Base-by-base conservation (phyloP, 1,140 invertebrate genomes). In the Catajapyx aquilonaris region DNA sequence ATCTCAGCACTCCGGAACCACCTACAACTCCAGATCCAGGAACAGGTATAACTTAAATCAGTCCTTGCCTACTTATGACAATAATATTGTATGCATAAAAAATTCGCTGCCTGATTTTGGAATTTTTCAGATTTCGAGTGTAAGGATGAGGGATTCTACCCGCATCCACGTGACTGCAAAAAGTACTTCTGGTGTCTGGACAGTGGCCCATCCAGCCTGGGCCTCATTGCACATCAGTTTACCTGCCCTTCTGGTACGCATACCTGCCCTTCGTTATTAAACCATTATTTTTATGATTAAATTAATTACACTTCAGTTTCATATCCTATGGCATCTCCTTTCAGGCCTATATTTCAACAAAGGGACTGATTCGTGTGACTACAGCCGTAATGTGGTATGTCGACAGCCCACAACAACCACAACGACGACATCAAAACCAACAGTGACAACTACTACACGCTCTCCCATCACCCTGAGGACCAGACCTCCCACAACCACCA, bases 121-220 rank as follows among this genome's bases (percentile, higher is more conserved):
- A 28, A 9, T 28, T 37, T 53, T 52, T 35, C 44, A 69, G 81
- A 83, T 48, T 93, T 91, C 52, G 81, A 84, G 48, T 93, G 86
- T 49, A 79, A 78, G 49, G 84, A 90, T 41, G 86, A 91, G 65
- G 86, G 86, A 28, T 93, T 93, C 58, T 91, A 76, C 58, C 73
- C 76, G n/a, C 84, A 93, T 59, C 84, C 85, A 1, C 66, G 77
- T 21, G 84, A 90, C 50, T 93, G 86, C 55, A 85, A 86, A 52
- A 90, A 90, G 51, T 93, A 93, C 48, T 91, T 85, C 56, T 90
- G 85, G 85, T 93, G 86, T 54, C 57, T 91, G 31, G 81, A 86
- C 45, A 83, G 78, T 48, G 84, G 84, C 2, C 78, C 83, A 0
- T 78, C 83, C 4, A 79, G 85, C 42, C 61, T 87, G 20, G 86